Percentiles rank a stretch among this genome's conserved stretches.
Conservation (phyloP, 2,888 invertebrate genomes). For the Tachina fera region DNA sequence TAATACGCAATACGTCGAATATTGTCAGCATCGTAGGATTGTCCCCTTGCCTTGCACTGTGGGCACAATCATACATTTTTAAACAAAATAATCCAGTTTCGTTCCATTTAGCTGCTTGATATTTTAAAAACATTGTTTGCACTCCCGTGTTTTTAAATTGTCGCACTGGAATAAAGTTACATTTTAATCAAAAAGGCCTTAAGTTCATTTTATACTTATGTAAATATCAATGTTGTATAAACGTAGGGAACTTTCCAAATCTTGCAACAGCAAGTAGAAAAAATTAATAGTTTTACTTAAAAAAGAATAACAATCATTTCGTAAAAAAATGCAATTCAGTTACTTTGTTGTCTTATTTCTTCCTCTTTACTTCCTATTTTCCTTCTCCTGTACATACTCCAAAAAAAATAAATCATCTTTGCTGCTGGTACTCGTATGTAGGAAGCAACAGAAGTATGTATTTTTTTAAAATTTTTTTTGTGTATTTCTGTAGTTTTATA, state of each 20-base stretch:
- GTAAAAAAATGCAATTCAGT: slow-evolving; percentile 3
- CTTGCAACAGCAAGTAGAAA: not conserved
- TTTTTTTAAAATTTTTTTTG: not conserved
- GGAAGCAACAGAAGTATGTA: not conserved
- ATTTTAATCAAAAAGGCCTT: no score
- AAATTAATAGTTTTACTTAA: not conserved
- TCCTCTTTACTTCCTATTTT: slow-evolving; percentile 6
- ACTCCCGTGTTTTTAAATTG: no score
- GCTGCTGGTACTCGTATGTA: slow-evolving; percentile 7
- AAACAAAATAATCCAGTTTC: no score
- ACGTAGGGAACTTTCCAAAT: not conserved
- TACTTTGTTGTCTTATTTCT: not conserved
- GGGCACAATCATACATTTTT: no score
- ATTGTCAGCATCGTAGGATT: no score
- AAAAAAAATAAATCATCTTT: not conserved
- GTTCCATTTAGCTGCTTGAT: no score
- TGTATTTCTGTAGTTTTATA: slow-evolving; percentile 4
- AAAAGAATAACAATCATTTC: not conserved
- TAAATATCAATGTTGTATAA: no score
- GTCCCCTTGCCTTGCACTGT: no score
- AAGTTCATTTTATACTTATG: no score
- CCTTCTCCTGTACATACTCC: not conserved
- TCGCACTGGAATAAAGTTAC: no score
- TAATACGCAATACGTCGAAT: no score
- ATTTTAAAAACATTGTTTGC: no score